These are phyloP conservation scores for Ailurus styani DNA, from an alignment of 2,113 vertebrate species.

Conservation along the genomic window DNA sequence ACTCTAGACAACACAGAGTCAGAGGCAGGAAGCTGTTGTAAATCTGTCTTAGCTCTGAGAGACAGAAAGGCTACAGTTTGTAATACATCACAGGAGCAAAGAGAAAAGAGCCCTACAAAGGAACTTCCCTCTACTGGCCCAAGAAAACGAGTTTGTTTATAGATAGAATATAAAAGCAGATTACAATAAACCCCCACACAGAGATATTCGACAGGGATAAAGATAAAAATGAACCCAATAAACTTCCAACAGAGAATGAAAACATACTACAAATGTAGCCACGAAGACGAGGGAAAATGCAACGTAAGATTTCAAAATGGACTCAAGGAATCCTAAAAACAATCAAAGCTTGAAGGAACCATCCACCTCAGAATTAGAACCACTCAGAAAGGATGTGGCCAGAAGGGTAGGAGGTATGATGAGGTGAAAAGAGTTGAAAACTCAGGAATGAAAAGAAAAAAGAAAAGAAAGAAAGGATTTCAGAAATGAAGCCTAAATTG, in stretches of 20 bases:
- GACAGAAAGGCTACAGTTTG: background rate
- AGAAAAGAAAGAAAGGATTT: background rate
- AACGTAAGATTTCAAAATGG: background rate
- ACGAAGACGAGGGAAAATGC: background rate
- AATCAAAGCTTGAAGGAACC: background rate
- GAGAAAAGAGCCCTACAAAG: background rate
- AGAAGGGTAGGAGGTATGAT: background rate
- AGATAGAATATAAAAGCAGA: constrained; percentile 9
- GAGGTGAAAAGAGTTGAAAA: background rate
- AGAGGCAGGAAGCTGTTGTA: background rate
- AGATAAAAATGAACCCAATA: constrained; percentile 8
- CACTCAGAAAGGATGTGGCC: background rate
- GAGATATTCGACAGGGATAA: background rate
- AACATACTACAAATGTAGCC: background rate
- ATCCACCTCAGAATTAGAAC: background rate
- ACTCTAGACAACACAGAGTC: background rate
- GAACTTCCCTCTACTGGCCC: background rate
- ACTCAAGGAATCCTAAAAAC: background rate
- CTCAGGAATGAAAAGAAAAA: background rate
- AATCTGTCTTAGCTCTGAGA: background rate
- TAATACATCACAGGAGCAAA: background rate
- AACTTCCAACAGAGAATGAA: background rate
- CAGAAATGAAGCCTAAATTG: background rate
- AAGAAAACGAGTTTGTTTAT: background rate
- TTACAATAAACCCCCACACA: background rate